phyloP scores from a whole-genome alignment of 1,140 invertebrate species.

The Dufourea novaeangliae region DNA sequence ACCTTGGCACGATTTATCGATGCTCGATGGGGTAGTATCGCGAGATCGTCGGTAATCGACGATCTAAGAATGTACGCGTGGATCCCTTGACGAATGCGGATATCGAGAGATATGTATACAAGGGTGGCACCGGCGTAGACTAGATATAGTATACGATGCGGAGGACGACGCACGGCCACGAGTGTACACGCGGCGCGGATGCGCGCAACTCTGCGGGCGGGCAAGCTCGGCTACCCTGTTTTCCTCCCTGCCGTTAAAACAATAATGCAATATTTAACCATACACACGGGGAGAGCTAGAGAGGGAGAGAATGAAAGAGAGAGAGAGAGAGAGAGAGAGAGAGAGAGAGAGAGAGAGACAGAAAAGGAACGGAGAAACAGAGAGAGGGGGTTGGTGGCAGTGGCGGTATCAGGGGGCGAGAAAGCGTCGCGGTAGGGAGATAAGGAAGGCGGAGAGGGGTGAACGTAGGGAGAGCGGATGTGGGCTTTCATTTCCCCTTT shows the following conservation, averaged over 20 bases:
- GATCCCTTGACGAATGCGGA: too few relatives aligned
- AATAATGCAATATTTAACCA: constrained; percentile 82
- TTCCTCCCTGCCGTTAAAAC: constrained; percentile 80
- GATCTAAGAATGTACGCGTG: neutral
- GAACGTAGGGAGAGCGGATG: constrained; percentile 45
- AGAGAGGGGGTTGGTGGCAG: constrained; percentile 38
- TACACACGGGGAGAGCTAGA: constrained; percentile 72
- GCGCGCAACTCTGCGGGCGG: constrained; percentile 69
- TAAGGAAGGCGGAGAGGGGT: constrained; percentile 62
- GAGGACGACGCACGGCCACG: constrained; percentile 50
- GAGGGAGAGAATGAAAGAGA: constrained; percentile 43
- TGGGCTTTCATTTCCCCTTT: constrained; percentile 45
- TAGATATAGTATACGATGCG: constrained; percentile 33
- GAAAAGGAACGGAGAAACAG: constrained; percentile 37
- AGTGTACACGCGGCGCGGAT: constrained; percentile 67
- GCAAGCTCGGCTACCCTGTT: constrained; percentile 72
- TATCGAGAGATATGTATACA: too few relatives aligned
- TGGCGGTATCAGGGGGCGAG: constrained; percentile 54
- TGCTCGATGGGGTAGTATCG: neutral
- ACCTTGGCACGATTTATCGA: constrained; percentile 7
- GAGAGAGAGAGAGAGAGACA: constrained; percentile 41
- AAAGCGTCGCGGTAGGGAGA: constrained; percentile 66
- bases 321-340: constrained; percentile 50
- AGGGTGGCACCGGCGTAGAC: neutral
- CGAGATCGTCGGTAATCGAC: neutral